Evolutionary conservation across 1,140 invertebrate species (phyloP).

Genomic region (Drosophila bipectinata): DNA sequence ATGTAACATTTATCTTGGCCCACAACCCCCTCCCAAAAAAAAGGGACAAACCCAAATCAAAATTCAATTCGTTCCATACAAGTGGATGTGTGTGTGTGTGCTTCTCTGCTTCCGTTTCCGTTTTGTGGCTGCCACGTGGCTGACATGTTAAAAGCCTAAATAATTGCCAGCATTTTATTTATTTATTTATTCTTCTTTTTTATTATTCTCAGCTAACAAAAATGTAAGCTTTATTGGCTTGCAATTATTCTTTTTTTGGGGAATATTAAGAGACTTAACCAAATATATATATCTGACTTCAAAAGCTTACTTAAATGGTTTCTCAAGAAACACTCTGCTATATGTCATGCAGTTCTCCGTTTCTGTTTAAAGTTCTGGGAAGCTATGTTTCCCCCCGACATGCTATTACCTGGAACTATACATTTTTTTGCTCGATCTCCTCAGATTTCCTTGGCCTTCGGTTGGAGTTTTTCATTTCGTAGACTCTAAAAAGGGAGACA

Average conservation of each 20-base stretch:
- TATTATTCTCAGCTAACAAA: slow-evolving; percentile 24
- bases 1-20: slow-evolving; percentile 46
- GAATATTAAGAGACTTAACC: slow-evolving; percentile 5
- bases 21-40: neutral
- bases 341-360: neutral
- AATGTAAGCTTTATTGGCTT: slow-evolving; percentile 28
- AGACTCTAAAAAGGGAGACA: neutral
- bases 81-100: slow-evolving; percentile 17
- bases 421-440: neutral
- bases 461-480: slow-evolving; percentile 21
- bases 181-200: slow-evolving; percentile 38
- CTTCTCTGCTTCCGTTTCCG: slow-evolving; percentile 59
- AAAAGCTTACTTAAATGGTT: no score
- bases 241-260: slow-evolving; percentile 8
- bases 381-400: slow-evolving; percentile 14
- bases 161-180: slow-evolving; percentile 69
- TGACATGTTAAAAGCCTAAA: slow-evolving; percentile 74
- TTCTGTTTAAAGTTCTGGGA: neutral
- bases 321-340: neutral
- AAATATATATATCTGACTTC: no score
- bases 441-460: slow-evolving; percentile 32
- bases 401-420: neutral
- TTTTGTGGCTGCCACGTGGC: slow-evolving; percentile 68
- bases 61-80: slow-evolving; percentile 55
- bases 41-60: slow-evolving; percentile 57